Evolutionary conservation across 2,888 invertebrate genomes (phyloP).

Genomic region (Cynaeus angustus): DNA sequence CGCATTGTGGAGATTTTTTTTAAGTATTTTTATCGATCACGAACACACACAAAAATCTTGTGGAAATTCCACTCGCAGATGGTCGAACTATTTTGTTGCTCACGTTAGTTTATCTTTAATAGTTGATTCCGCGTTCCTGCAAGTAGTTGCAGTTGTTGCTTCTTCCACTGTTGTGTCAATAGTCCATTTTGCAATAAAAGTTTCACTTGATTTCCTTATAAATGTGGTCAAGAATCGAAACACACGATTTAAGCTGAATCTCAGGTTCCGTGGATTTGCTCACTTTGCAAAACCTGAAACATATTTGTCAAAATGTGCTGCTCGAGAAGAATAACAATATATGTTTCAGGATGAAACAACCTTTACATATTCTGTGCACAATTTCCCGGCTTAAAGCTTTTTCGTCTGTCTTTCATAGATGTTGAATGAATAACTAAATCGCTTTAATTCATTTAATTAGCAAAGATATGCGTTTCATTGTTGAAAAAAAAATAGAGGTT

Average conservation of each 20-base stretch:
- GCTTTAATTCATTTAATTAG: too few relatives aligned
- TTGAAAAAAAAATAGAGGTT: too few relatives aligned
- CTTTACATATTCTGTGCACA: too few relatives aligned
- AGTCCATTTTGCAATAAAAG: too few relatives aligned
- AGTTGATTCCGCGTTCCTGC: too few relatives aligned
- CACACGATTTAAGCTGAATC: neutral
- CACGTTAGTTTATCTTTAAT: too few relatives aligned
- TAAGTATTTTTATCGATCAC: conserved; percentile 27
- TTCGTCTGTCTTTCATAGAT: too few relatives aligned
- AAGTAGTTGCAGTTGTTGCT: too few relatives aligned
- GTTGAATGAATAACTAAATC: too few relatives aligned
- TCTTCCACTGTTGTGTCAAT: too few relatives aligned
- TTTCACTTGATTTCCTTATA: conserved; percentile 13
- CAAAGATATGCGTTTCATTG: too few relatives aligned
- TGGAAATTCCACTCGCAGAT: conserved; percentile 20
- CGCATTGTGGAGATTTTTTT: conserved; percentile 33
- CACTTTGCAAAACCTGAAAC: conserved; percentile 13
- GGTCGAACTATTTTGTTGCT: conserved; percentile 3
- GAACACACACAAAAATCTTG: conserved; percentile 9
- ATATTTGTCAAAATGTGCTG: conserved; percentile 25
- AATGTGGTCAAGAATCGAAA: conserved; percentile 4
- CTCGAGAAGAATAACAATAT: conserved; percentile 6
- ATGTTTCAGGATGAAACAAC: neutral
- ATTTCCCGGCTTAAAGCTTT: too few relatives aligned
- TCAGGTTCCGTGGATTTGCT: neutral